These are phyloP conservation scores for Nezara viridula DNA, from an alignment of 2,888 invertebrate genomes.

Conservation along the genomic window DNA sequence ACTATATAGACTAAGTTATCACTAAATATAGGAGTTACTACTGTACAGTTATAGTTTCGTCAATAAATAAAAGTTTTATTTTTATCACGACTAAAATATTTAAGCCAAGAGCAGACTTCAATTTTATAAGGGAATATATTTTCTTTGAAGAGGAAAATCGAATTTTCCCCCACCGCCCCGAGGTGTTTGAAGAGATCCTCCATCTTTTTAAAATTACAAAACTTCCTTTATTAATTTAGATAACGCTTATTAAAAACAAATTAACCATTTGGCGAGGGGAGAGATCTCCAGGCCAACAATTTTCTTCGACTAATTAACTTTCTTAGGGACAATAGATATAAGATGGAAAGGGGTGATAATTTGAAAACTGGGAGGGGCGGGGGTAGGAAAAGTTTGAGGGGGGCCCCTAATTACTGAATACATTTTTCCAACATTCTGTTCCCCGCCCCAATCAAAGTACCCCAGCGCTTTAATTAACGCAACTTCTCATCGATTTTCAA, in stretches of 20 bases:
- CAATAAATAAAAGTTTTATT: no score
- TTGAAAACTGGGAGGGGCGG: neutral
- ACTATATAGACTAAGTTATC: no score
- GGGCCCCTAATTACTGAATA: conserved; percentile 49
- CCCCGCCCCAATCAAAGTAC: conserved; percentile 6
- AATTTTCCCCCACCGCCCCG: neutral
- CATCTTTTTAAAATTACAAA: conserved; percentile 48
- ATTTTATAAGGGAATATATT: neutral
- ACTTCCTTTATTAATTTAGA: conserved; percentile 57
- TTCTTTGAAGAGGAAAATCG: neutral
- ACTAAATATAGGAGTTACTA: no score
- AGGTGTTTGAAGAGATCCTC: neutral
- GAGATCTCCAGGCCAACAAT: conserved; percentile 50
- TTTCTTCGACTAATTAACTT: conserved; percentile 57
- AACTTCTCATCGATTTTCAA: conserved; percentile 19
- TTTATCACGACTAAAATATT: neutral
- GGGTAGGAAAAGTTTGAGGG: neutral
- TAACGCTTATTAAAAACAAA: conserved; percentile 58
- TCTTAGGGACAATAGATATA: conserved; percentile 42
- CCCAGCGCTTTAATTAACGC: neutral
- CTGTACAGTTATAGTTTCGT: no score
- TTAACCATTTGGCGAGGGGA: conserved; percentile 43
- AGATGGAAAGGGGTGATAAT: neutral
- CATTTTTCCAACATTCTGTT: conserved; percentile 49
- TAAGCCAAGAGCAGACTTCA: neutral